Percentiles rank a stretch among this genome's conserved stretches.
phyloP scores from a whole-genome alignment of 2,888 invertebrate genomes.

The Protula sp. region DNA sequence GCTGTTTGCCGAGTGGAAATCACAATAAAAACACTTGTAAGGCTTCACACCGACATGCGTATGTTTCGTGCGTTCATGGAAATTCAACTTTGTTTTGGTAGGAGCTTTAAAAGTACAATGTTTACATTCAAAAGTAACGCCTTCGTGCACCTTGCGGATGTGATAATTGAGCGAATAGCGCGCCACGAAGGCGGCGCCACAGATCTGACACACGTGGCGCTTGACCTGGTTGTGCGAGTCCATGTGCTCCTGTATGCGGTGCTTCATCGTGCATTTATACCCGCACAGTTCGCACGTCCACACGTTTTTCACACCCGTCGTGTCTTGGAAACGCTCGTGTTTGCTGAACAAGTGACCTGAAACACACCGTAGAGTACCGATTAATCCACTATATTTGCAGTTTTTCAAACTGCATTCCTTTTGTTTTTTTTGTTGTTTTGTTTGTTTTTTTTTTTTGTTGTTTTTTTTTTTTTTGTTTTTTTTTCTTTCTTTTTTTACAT shows the following conservation, averaged over 20 bases:
- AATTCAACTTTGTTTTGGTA: background rate
- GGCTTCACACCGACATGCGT: background rate
- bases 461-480: too few relatives aligned
- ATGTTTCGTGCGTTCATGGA: background rate
- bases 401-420: too few relatives aligned
- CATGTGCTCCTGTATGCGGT: background rate
- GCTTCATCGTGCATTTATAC: background rate
- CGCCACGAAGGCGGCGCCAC: background rate
- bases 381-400: too few relatives aligned
- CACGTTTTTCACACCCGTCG: too few relatives aligned
- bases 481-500: too few relatives aligned
- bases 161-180: background rate
- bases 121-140: background rate
- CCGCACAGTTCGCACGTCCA: background rate
- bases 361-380: too few relatives aligned
- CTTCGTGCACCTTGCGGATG: background rate
- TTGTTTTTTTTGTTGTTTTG: too few relatives aligned
- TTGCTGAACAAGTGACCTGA: background rate
- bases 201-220: background rate
- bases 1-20: background rate
- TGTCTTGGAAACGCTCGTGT: too few relatives aligned
- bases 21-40: constrained; percentile 1
- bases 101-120: background rate
- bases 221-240: background rate
- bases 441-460: too few relatives aligned